Evolutionary conservation across 2,888 invertebrate species (phyloP), one percentile per base, ranked within the genome.

Genomic region (Oligia fasciuncula): DNA sequence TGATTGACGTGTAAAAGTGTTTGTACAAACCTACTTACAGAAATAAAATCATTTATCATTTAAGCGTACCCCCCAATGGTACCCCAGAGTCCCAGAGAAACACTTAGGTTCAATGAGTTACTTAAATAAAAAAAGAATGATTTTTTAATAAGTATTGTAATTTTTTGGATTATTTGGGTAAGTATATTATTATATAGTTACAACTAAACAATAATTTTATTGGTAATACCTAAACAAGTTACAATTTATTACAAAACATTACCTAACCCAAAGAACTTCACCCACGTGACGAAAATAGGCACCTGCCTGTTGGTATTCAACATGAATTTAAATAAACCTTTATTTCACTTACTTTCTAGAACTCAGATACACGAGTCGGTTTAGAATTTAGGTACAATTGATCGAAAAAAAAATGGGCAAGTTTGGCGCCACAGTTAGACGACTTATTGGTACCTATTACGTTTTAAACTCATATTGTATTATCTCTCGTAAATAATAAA

Each of bases 231-330:
- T 29, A 35, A 46, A 77, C 51, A 35, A 77, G 13, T 77, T 66
- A 57, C 65, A 57, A 35, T 66, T n/a, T 65, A 46, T n/a, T 54
- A 77, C 66, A 77, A 79, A 77, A 77, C 57, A 54, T 66, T 57
- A 78, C 35, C 6, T 17, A 66, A 0, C 43, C 11, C n/a, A 46
- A 19, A 65, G 8, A 77, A 66, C 11, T 35, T 46, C 13, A 51
- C 35, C 29, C 3, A 49, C 11, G 2, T 49, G 29, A 35, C 29
- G 14, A 51, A 69, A 51, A 6, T 29, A 51, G 29, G 49, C 23
- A 40, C 43, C n/a, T 9, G 11, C 43, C n/a, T 9, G 19, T 29
- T 69, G 3, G 14, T 46, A 66, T 19, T n/a, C 9, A 43, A 65
- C 23, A 35, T 35, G 23, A 46, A 77, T 51, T 54, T 40, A 29